A percentile compares a stretch with the other conserved stretches of the same genome.
Evolutionary conservation across 2,797 vertebrate species (phyloP).

Genomic region (Sebastes minor): DNA sequence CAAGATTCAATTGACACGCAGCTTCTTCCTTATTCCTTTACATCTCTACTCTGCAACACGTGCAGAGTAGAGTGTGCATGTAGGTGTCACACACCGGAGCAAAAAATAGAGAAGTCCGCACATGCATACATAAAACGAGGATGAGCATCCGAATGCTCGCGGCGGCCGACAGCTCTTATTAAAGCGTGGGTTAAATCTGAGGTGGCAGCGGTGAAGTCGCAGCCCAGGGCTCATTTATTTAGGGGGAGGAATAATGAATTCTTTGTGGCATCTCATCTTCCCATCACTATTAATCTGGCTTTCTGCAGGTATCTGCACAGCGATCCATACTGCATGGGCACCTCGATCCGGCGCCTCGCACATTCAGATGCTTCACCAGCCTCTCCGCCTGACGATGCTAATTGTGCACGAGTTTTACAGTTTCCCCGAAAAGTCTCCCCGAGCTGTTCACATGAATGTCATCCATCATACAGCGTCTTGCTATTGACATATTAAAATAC

Average conservation of each 20-base stretch:
- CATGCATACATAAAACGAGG: background rate
- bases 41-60: background rate
- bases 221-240: conserved; percentile 73
- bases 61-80: background rate
- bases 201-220: conserved; percentile 61
- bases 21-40: background rate
- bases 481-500: background rate
- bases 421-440: conserved; percentile 9
- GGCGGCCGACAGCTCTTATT: conserved; percentile 55
- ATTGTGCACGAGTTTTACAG: conserved; percentile 40
- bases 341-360: background rate
- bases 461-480: conserved; percentile 8
- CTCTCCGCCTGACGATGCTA: conserved; percentile 23
- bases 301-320: conserved; percentile 62
- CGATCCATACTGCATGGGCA: conserved; percentile 37
- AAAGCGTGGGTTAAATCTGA: conserved; percentile 53
- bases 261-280: conserved; percentile 78
- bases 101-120: background rate
- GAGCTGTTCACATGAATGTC: conserved; percentile 26
- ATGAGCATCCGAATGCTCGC: background rate
- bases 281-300: conserved; percentile 73
- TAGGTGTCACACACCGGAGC: background rate
- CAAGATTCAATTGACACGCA: conserved; percentile 15
- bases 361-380: conserved; percentile 18
- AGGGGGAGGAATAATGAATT: conserved; percentile 72